Base-by-base conservation (phyloP, 2,113 vertebrate species). In the Bothrops jararaca region DNA sequence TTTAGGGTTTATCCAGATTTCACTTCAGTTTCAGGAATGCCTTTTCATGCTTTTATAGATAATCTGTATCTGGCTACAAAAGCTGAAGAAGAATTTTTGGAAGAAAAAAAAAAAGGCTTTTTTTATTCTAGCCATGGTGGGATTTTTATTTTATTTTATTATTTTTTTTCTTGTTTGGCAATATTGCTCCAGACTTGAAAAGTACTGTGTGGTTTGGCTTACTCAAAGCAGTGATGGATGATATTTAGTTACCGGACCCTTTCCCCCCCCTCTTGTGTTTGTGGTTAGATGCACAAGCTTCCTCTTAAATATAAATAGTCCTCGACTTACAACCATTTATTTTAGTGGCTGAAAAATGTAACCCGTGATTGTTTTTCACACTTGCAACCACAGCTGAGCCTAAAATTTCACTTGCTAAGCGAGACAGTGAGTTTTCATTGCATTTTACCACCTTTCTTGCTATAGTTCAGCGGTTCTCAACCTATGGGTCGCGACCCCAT, bases 1-100 rank as follows among this genome's bases (percentile, higher is more conserved):
- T 23, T 92, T 45, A 13, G 92, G 89, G 91, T 85, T 94, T 96
- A 92, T 94, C 93, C 48, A 92, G 91, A 58, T 94, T 89, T 86
- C 86, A 89, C 54, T 95, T 93, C 92, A 48, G 39, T 60, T 94
- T 92, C 53, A 89, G 92, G 60, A 94, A 93, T 10, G 0, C 2
- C n/a, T 89, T 50, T 11, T n/a, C 12, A 8, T 60, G 89, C 89
- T 60, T 39, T 91, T 10, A 39, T 89, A 18, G 39, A 0, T 64
- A 91, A 24, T 69, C 11, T 29, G 74, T 86, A 1, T 58, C 34
- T 58, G 86, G 42, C 85, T 89, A 0, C 69, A 23, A 52, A 86
- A 85, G 56, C 57, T 86, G 89, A 89, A 95, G 22, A 50, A 24
- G 29, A 52, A 20, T 15, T 92, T 91, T 91, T n/a, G n/a, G n/a